A percentile compares a stretch with the other conserved stretches of the same genome.
phyloP scores from a whole-genome alignment of 1,140 invertebrate genomes.

The Delia radicum region DNA sequence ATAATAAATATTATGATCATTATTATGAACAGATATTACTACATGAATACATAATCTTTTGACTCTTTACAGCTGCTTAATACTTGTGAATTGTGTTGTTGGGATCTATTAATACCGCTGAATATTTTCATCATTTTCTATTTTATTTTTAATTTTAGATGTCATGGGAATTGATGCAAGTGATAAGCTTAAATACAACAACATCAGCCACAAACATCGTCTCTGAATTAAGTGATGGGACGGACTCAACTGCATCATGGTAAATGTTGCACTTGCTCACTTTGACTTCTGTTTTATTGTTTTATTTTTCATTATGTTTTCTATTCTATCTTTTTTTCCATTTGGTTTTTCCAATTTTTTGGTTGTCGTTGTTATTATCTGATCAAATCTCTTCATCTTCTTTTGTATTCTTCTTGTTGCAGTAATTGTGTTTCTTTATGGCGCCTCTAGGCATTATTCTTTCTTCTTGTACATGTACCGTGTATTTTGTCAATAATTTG shows the following conservation, averaged over 20 bases:
- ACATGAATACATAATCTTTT: too few relatives aligned
- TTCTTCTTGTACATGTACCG: neutral
- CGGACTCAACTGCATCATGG: neutral
- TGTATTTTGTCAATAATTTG: constrained; percentile 48
- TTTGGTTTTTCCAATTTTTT: neutral
- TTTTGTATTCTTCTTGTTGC: constrained; percentile 29
- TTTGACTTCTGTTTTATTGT: constrained; percentile 22
- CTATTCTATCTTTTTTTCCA: neutral
- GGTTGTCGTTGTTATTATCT: neutral
- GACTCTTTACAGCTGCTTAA: constrained; percentile 13
- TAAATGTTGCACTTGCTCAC: constrained; percentile 13
- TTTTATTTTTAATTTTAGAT: constrained; percentile 15
- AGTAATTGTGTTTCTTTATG: constrained; percentile 36
- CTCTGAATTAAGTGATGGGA: neutral
- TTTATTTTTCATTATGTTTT: neutral
- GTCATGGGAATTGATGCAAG: constrained; percentile 27
- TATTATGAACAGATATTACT: neutral
- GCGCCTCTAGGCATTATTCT: neutral
- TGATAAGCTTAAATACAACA: constrained; percentile 26
- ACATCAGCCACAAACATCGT: neutral
- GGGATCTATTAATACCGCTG: constrained; percentile 5
- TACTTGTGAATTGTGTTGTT: neutral
- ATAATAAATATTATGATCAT: neutral
- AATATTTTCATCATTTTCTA: neutral
- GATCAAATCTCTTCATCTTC: neutral